phyloP scores from a whole-genome alignment of 2,113 vertebrate genomes.

The Antechinus flavipes region DNA sequence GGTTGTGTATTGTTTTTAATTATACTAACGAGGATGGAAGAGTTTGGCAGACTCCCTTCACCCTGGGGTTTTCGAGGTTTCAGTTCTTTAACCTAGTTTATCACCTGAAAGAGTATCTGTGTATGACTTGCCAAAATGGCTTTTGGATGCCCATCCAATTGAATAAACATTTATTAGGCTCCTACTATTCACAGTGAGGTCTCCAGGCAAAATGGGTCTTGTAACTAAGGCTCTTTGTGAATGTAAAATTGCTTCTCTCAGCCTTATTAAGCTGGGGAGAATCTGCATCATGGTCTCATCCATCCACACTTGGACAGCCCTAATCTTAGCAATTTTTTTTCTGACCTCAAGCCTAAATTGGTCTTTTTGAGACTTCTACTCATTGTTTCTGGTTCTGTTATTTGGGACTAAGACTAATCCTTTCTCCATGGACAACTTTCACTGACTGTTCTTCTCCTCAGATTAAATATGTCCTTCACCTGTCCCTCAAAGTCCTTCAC shows the following conservation, averaged over 20 bases:
- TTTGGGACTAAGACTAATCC: not conserved
- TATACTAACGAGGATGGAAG: not conserved
- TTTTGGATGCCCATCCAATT: not conserved
- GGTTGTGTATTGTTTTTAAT: slow-evolving; percentile 3
- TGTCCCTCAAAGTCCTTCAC: not conserved
- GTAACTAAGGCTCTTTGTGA: not conserved
- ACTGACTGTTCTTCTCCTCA: not conserved
- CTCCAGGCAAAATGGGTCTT: not conserved
- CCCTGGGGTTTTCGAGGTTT: slow-evolving; percentile 15
- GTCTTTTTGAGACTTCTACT: not conserved
- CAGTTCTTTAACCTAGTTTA: not conserved
- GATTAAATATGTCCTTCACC: not conserved
- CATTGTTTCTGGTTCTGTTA: not conserved
- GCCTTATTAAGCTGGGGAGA: not conserved
- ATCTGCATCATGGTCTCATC: not conserved
- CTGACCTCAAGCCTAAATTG: not conserved
- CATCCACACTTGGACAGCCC: not conserved
- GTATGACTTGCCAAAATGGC: not conserved
- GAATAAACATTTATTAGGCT: not conserved
- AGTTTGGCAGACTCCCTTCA: not conserved
- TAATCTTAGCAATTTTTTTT: not conserved
- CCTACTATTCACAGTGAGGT: not conserved
- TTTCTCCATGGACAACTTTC: not conserved
- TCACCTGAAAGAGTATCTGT: not conserved
- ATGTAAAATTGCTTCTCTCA: not conserved